These are phyloP conservation scores for Chrosomus eos DNA, from an alignment of 2,797 vertebrate species.

Conservation along the genomic window DNA sequence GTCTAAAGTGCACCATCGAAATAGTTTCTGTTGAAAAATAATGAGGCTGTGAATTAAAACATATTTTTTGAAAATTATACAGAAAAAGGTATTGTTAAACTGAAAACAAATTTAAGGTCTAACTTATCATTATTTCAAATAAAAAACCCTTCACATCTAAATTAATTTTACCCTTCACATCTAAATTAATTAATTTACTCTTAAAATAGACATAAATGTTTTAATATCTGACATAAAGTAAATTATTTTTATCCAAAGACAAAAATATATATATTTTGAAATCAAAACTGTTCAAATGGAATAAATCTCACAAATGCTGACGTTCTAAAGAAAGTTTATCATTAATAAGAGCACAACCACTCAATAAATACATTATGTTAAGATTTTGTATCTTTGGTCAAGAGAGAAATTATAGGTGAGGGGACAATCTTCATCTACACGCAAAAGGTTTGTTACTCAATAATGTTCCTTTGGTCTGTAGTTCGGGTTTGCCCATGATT, in stretches of 20 bases:
- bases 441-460: too few relatives aligned
- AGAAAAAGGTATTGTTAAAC: too few relatives aligned
- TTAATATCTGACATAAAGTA: background rate
- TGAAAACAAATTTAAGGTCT: background rate
- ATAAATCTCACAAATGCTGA: background rate
- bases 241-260: background rate
- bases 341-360: background rate
- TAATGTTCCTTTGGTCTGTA: slow-evolving; percentile 50
- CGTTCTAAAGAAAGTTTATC: background rate
- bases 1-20: background rate
- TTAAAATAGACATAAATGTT: background rate
- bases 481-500: slow-evolving; percentile 84
- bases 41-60: background rate
- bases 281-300: background rate
- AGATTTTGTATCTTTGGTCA: background rate
- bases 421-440: background rate
- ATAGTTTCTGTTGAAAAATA: background rate
- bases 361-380: background rate
- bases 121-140: background rate
- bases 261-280: background rate
- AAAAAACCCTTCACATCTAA: background rate
- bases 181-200: background rate
- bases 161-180: background rate
- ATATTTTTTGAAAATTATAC: background rate
- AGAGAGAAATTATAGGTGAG: background rate